Conservation (phyloP, 2,888 invertebrate genomes). For the Homarus gammarus region DNA sequence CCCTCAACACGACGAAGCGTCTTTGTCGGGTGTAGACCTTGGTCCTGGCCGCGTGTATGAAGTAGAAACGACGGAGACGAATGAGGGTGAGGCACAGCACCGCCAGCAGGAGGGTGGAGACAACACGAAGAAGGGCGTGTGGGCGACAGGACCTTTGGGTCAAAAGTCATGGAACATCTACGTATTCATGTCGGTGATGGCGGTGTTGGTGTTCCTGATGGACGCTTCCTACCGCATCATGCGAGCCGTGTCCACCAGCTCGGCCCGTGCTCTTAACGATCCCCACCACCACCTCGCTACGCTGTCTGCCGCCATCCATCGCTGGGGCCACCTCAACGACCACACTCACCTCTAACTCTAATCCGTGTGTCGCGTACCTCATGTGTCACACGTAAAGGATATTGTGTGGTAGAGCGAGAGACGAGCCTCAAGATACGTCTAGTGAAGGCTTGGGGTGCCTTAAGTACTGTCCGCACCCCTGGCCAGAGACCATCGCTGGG, state of each 20-base stretch:
- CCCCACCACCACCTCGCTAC: constrained; percentile 24
- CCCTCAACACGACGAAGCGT: too few species aligned
- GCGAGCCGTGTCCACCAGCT: neutral
- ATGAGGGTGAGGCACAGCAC: neutral
- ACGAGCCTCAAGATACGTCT: too few species aligned
- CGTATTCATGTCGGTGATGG: constrained; percentile 56
- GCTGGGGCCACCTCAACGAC: constrained; percentile 36
- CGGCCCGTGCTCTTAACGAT: constrained; percentile 24
- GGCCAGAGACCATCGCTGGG: too few species aligned
- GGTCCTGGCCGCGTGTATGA: neutral
- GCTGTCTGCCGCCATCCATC: constrained; percentile 41
- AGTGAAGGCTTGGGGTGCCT: too few species aligned
- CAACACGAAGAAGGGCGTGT: too few species aligned
- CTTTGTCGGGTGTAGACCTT: neutral
- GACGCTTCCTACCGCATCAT: constrained; percentile 55
- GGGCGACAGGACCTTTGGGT: neutral
- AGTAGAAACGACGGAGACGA: neutral
- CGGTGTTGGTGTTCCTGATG: constrained; percentile 61
- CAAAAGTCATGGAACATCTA: constrained; percentile 47
- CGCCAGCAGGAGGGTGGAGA: neutral
- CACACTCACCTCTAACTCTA: too few species aligned
- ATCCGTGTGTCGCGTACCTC: too few species aligned
- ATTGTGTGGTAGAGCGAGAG: too few species aligned
- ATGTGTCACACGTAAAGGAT: too few species aligned
- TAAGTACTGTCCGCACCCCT: too few species aligned